Conservation (phyloP, 2,888 invertebrate genomes). For the Nephrotoma appendiculata region DNA sequence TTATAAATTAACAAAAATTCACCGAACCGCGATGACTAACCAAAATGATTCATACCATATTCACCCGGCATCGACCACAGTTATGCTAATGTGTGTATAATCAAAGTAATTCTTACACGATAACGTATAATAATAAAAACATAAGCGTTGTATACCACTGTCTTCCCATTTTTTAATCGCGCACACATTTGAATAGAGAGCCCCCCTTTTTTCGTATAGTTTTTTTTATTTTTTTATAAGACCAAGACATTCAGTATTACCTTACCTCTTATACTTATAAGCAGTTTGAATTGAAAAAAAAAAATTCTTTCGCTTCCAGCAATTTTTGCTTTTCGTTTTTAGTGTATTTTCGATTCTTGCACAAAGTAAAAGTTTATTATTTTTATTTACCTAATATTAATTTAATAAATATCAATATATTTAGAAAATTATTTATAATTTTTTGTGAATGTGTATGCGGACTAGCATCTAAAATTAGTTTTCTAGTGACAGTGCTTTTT, state of each 20-base stretch:
- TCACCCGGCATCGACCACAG: neutral
- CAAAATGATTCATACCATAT: neutral
- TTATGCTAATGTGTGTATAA: neutral
- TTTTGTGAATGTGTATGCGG: neutral
- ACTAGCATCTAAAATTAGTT: neutral
- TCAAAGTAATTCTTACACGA: neutral
- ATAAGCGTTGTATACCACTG: neutral
- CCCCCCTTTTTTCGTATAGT: neutral
- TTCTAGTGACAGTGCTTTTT: neutral
- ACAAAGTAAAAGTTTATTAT: neutral
- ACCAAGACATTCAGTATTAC: neutral
- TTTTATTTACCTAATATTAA: neutral
- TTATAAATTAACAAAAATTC: neutral
- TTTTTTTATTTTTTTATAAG: neutral
- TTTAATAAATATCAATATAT: neutral
- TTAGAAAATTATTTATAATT: neutral
- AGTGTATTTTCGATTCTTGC: neutral
- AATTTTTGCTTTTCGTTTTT: neutral
- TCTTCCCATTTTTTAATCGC: neutral
- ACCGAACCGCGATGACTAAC: neutral
- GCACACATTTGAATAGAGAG: neutral
- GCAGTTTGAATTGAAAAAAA: neutral
- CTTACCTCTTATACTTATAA: neutral
- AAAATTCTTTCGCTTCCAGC: neutral
- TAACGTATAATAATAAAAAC: neutral